Percentiles rank a stretch among this genome's conserved stretches.
These are phyloP conservation scores for Macroramphosus scolopax DNA, from an alignment of 2,797 vertebrate genomes.

Conservation along the genomic window DNA sequence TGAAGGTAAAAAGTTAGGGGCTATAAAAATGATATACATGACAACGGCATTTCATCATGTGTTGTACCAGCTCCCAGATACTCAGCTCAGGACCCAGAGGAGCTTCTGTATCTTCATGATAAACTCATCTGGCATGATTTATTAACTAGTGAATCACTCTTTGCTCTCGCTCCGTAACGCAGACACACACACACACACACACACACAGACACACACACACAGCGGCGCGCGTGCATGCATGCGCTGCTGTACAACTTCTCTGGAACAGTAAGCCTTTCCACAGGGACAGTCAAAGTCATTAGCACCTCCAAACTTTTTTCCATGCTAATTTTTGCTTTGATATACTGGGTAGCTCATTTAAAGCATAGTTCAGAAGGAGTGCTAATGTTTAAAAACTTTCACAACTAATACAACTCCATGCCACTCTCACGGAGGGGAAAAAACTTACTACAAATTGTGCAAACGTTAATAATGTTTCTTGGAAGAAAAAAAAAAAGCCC, in stretches of 20 bases:
- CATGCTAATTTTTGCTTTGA: slow-evolving; percentile 76
- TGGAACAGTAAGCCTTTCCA: slow-evolving; percentile 77
- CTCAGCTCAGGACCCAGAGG: slow-evolving; percentile 80
- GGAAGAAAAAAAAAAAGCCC: too few relatives aligned
- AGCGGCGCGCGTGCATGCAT: neutral
- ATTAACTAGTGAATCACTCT: slow-evolving; percentile 82
- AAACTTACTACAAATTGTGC: slow-evolving; percentile 31
- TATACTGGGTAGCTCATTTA: slow-evolving; percentile 72
- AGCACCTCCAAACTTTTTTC: slow-evolving; percentile 80
- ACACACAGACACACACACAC: slow-evolving; percentile 29
- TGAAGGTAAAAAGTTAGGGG: slow-evolving; percentile 76
- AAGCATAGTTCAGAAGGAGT: slow-evolving; percentile 65
- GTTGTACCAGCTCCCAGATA: slow-evolving; percentile 79
- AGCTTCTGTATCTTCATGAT: slow-evolving; percentile 83
- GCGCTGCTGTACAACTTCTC: slow-evolving; percentile 58
- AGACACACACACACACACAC: slow-evolving; percentile 47
- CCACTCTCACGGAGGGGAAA: slow-evolving; percentile 9
- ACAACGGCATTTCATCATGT: slow-evolving; percentile 83
- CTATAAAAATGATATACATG: slow-evolving; percentile 80
- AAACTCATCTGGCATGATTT: slow-evolving; percentile 88
- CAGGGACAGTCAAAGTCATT: slow-evolving; percentile 82
- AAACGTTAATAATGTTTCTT: slow-evolving; percentile 51
- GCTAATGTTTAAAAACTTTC: slow-evolving; percentile 61
- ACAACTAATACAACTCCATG: slow-evolving; percentile 46
- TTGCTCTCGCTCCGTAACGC: slow-evolving; percentile 58